phyloP scores from a whole-genome alignment of 2,113 vertebrate genomes.

The Noturus placidus region DNA sequence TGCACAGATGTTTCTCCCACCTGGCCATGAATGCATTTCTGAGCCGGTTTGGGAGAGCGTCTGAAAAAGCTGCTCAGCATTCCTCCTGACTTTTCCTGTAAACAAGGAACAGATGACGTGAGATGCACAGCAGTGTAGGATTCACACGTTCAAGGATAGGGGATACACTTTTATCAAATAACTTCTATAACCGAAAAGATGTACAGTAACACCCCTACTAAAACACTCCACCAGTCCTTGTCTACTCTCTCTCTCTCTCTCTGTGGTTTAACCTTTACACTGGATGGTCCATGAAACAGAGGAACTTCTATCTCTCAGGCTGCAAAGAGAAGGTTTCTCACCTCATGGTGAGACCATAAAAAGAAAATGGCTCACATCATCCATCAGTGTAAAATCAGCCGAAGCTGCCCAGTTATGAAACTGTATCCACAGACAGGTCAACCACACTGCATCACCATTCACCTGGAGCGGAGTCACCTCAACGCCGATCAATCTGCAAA shows the following conservation, averaged over 20 bases:
- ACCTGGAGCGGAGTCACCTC: neutral
- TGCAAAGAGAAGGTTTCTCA: too few relatives aligned
- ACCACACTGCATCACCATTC: neutral
- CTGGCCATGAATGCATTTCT: conserved; percentile 35
- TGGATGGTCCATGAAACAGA: too few relatives aligned
- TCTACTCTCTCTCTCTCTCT: too few relatives aligned
- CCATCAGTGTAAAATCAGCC: too few relatives aligned
- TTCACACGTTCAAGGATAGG: neutral
- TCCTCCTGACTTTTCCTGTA: conserved; percentile 12
- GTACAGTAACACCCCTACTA: too few relatives aligned
- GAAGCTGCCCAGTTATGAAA: neutral
- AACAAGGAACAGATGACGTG: neutral
- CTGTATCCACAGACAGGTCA: neutral
- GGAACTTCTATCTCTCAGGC: too few relatives aligned
- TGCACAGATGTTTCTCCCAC: conserved; percentile 42
- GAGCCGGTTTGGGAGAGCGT: neutral
- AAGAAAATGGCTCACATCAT: too few relatives aligned
- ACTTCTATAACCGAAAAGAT: neutral
- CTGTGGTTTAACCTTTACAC: too few relatives aligned
- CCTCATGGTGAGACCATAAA: too few relatives aligned
- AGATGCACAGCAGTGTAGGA: neutral
- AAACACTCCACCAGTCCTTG: too few relatives aligned
- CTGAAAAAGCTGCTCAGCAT: conserved; percentile 23
- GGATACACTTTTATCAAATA: neutral
- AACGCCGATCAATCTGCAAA: neutral